These are phyloP conservation scores for Clepsis dumicolana DNA, from an alignment of 2,888 invertebrate genomes.

Conservation along the genomic window DNA sequence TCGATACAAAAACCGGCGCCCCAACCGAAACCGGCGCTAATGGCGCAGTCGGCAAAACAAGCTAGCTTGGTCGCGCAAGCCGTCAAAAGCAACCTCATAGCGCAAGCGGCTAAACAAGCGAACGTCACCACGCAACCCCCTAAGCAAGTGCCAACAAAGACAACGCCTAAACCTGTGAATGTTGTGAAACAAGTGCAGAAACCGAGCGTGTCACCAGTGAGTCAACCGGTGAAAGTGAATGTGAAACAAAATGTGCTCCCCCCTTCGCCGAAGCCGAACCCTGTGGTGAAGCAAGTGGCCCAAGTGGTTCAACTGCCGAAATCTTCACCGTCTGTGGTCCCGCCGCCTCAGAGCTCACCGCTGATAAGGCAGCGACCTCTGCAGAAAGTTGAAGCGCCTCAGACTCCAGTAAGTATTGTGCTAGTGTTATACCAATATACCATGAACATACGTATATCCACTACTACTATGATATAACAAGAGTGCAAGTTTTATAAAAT, in stretches of 20 bases:
- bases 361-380: slow-evolving; percentile 71
- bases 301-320: slow-evolving; percentile 55
- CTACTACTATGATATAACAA: no score
- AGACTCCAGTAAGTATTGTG: slow-evolving; percentile 53
- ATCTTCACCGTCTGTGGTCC: slow-evolving; percentile 62
- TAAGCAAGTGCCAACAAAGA: slow-evolving; percentile 48
- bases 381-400: slow-evolving; percentile 63
- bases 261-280: slow-evolving; percentile 51
- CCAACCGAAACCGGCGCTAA: slow-evolving; percentile 53
- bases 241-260: slow-evolving; percentile 27
- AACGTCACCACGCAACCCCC: slow-evolving; percentile 45
- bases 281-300: slow-evolving; percentile 27
- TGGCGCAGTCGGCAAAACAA: slow-evolving; percentile 67
- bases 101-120: slow-evolving; percentile 47
- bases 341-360: slow-evolving; percentile 69
- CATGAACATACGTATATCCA: no score
- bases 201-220: slow-evolving; percentile 3
- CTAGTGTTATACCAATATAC: no score
- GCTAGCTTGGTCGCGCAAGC: slow-evolving; percentile 61
- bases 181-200: slow-evolving; percentile 39
- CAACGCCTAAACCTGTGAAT: slow-evolving; percentile 36
- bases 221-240: background rate
- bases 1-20: slow-evolving; percentile 27
- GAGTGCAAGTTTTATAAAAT: no score
- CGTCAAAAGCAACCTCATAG: slow-evolving; percentile 51